phyloP scores from a whole-genome alignment of 2,888 invertebrate species.

The Drosophila tanythrix region DNA sequence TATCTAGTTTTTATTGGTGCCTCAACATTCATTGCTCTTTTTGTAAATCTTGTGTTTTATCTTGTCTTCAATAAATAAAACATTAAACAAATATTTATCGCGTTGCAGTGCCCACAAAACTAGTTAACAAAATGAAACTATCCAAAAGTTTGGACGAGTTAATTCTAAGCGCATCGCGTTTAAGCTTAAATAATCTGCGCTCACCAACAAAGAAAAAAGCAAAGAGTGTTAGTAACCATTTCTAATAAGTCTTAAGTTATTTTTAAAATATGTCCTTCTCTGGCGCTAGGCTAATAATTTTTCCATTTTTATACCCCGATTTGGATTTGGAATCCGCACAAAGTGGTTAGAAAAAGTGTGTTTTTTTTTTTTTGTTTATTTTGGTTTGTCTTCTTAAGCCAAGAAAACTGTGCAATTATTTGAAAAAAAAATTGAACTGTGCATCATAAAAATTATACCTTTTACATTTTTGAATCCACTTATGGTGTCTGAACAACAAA shows the following conservation, averaged over 20 bases:
- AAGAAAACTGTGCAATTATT: background rate
- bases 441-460: background rate
- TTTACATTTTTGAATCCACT: background rate
- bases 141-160: slow-evolving; percentile 85
- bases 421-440: background rate
- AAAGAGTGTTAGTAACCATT: slow-evolving; percentile 81
- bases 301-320: background rate
- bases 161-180: slow-evolving; percentile 84
- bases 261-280: background rate
- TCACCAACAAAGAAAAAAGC: slow-evolving; percentile 79
- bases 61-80: slow-evolving; percentile 26
- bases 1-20: slow-evolving; percentile 30
- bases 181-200: slow-evolving; percentile 83
- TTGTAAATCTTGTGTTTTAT: slow-evolving; percentile 40
- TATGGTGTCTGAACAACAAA: background rate
- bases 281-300: background rate
- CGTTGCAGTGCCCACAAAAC: slow-evolving; percentile 20
- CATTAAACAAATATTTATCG: slow-evolving; percentile 28
- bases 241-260: background rate
- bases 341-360: background rate
- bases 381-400: background rate
- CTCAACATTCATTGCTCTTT: slow-evolving; percentile 2
- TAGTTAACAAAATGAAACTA: slow-evolving; percentile 83
- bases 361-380: background rate
- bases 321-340: background rate